phyloP scores from a whole-genome alignment of 92 coral and sea anemone genomes.

The Zoanthus solanderi region DNA sequence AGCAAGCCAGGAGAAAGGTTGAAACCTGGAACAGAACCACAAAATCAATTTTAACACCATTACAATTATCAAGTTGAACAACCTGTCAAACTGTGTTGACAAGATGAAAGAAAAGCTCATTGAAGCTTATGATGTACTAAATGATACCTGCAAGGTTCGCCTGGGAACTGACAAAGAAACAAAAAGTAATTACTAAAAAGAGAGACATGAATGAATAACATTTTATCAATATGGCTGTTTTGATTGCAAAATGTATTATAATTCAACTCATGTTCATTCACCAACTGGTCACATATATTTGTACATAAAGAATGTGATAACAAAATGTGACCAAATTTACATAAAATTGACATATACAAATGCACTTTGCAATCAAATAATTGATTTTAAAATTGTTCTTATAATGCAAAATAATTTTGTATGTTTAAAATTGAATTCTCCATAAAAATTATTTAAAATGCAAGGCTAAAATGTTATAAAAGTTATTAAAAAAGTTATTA shows the following conservation, averaged over 20 bases:
- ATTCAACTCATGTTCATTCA: neutral
- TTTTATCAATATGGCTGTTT: neutral
- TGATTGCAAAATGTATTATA: neutral
- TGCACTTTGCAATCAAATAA: neutral
- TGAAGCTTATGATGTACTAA: constrained; percentile 15
- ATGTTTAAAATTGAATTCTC: too few relatives aligned
- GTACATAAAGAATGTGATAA: neutral
- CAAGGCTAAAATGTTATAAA: too few relatives aligned
- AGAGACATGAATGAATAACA: neutral
- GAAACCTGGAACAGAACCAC: constrained; percentile 21
- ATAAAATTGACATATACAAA: neutral
- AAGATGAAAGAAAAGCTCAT: neutral
- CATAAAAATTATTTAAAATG: too few relatives aligned
- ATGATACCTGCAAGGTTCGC: neutral
- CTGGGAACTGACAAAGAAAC: constrained; percentile 3
- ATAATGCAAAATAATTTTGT: neutral
- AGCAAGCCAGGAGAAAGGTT: neutral
- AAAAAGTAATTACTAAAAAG: neutral
- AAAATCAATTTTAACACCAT: neutral
- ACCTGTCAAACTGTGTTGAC: constrained; percentile 2
- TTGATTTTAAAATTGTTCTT: neutral
- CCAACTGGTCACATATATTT: neutral
- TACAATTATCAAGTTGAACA: neutral
- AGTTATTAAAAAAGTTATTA: too few relatives aligned
- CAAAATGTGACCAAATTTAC: constrained; percentile 2